Base-by-base conservation (phyloP, 2,888 invertebrate genomes). In the Congeria kusceri region DNA sequence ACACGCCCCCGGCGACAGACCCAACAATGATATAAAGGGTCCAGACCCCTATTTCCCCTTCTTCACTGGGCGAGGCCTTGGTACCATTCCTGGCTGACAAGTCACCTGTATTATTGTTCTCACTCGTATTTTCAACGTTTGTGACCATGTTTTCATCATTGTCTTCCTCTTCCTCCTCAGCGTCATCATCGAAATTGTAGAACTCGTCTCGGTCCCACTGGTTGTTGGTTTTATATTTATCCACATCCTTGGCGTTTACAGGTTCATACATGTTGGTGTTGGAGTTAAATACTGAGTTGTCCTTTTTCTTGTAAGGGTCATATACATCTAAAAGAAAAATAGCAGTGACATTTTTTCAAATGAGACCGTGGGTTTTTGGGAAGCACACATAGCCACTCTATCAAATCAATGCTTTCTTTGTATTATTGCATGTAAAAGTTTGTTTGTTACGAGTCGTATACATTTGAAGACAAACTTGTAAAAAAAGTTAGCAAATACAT, bases 1-100 rank as follows among this genome's bases (percentile, higher is more conserved):
- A 80, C 32, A 91, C 87, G 0, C 89, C 89, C 1, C 91, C 91
- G 0, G 88, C 90, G 11, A 91, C 86, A 5, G 90, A 86, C 13
- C 91, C 91, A 0, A 91, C 91, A 53, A 91, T 90, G 20, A 89
- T 90, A 76, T 91, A 91, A 28, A 91, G 88, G 28, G 89, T 90
- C 89, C 89, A 89, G 2, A 89, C 83, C 64, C 87, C 87, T 18
- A 91, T 83, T 28, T 76, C 83, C 0, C 80, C 83, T 46, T 69
- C 71, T 15, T 67, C 56, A 5, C 77, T 44, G 0, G 75, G 28
- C 25, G 59, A n/a, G 23, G 32, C 63, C 3, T 27, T 32, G 4
- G 59, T 47, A 27, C 27, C 68, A 29, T 78, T 67, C 20, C 57
- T 63, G 4, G 67, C 70, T 13, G 58, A 39, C 4, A 18, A 49